These are phyloP conservation scores for Panthera tigris DNA, from an alignment of 2,113 vertebrate species.

Conservation along the genomic window DNA sequence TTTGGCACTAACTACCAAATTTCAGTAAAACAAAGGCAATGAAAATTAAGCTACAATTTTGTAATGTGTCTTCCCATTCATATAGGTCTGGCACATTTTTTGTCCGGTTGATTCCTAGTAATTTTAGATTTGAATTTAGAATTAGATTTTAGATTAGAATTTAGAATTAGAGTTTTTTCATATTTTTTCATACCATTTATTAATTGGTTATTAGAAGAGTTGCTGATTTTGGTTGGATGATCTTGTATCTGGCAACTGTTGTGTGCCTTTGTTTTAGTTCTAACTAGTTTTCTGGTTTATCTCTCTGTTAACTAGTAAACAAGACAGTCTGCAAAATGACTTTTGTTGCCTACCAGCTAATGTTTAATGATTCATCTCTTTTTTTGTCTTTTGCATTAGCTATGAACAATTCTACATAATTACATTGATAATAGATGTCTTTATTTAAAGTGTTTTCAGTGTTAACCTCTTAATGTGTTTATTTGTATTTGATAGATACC, in stretches of 20 bases:
- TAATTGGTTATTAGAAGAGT: background rate
- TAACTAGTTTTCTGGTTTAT: background rate
- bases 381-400: background rate
- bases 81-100: background rate
- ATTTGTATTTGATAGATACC: background rate
- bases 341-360: background rate
- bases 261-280: background rate
- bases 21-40: background rate
- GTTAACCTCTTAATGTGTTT: background rate
- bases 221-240: constrained; percentile 14
- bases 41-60: constrained; percentile 26
- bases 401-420: background rate
- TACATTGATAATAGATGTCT: background rate
- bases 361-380: background rate
- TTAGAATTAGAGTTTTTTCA: background rate
- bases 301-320: background rate
- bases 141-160: too few relatives aligned
- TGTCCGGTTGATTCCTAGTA: background rate
- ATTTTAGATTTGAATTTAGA: background rate
- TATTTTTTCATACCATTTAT: background rate
- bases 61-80: background rate
- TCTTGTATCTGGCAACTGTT: background rate
- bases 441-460: background rate
- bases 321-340: background rate
- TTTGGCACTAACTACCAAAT: background rate